phyloP scores from a whole-genome alignment of 1,140 invertebrate species.

The Nebria ingens region DNA sequence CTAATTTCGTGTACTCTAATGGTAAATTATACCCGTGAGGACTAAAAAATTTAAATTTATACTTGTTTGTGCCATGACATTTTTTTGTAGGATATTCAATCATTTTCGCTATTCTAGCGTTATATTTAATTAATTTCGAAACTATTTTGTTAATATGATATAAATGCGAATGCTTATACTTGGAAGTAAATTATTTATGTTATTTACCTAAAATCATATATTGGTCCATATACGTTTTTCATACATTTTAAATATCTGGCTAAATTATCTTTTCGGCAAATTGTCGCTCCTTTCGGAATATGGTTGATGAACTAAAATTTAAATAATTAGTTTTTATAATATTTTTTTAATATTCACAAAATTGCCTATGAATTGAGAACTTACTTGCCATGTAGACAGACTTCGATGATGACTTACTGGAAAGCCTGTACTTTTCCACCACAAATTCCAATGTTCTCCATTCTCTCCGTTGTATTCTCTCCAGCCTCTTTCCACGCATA shows the following conservation, averaged over 20 bases:
- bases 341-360: neutral
- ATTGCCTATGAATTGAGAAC: constrained; percentile 13
- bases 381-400: constrained; percentile 63
- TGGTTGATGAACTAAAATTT: constrained; percentile 66
- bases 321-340: neutral
- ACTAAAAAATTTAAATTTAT: constrained; percentile 38
- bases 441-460: constrained; percentile 69
- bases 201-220: constrained; percentile 71
- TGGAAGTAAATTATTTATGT: neutral
- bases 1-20: constrained; percentile 72
- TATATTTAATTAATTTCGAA: too few species aligned
- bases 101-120: too few species aligned
- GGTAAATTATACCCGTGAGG: constrained; percentile 71
- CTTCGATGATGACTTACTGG: constrained; percentile 55
- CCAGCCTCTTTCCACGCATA: constrained; percentile 74
- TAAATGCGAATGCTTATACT: too few species aligned
- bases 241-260: constrained; percentile 68
- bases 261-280: constrained; percentile 72
- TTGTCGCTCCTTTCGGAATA: constrained; percentile 69
- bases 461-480: constrained; percentile 50
- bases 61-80: constrained; percentile 6
- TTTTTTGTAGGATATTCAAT: neutral
- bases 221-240: constrained; percentile 66
- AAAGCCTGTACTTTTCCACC: constrained; percentile 70
- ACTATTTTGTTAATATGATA: neutral